Evolutionary conservation across 2,113 vertebrate genomes (phyloP).

Genomic region (Pituophis catenifer): DNA sequence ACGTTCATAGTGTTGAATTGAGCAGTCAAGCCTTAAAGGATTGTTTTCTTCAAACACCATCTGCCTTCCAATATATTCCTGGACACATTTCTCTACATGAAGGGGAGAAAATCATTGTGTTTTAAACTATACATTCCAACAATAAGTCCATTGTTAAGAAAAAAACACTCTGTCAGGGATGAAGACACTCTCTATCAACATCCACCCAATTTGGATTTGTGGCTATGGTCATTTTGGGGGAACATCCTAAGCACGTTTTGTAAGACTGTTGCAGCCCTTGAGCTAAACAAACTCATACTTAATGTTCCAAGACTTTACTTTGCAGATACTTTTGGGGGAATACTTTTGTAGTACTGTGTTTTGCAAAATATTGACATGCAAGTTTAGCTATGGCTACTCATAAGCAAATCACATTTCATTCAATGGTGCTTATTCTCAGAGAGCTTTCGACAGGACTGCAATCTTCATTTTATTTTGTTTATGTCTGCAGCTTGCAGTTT

Average conservation of each 20-base stretch:
- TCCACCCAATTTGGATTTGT: neutral
- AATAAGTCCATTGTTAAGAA: neutral
- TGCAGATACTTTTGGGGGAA: neutral
- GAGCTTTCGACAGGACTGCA: neutral
- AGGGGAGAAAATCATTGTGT: neutral
- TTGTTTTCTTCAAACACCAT: neutral
- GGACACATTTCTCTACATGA: constrained; percentile 12
- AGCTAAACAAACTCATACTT: neutral
- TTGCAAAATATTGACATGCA: neutral
- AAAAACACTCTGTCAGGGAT: neutral
- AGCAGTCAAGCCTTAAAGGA: neutral
- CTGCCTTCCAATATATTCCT: neutral
- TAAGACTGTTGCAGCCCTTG: neutral
- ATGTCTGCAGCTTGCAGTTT: neutral
- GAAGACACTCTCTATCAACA: neutral
- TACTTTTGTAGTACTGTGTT: neutral
- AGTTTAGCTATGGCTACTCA: neutral
- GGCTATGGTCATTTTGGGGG: neutral
- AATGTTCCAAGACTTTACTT: neutral
- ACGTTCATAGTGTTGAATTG: neutral
- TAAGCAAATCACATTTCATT: neutral
- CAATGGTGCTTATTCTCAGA: neutral
- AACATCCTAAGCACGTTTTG: neutral
- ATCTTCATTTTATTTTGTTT: neutral
- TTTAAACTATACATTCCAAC: neutral